A percentile compares a stretch with the other conserved stretches of the same genome.
Evolutionary conservation across 1,140 invertebrate genomes (phyloP).

Genomic region (Conus betulinus): DNA sequence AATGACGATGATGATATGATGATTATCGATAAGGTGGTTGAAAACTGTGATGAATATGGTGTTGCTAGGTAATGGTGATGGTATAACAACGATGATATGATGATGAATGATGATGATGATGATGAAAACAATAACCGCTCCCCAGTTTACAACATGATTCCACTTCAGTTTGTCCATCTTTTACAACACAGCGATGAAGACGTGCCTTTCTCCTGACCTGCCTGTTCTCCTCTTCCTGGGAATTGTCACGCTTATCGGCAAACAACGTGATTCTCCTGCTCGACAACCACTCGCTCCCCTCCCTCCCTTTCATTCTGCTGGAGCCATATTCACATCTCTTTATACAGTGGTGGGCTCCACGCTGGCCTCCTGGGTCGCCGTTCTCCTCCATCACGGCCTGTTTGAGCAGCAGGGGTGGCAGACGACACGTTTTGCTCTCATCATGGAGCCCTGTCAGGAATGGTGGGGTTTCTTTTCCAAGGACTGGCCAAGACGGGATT

Average conservation of each 20-base stretch:
- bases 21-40: too few relatives aligned
- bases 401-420: background rate
- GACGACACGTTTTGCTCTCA: background rate
- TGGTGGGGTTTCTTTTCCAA: too few relatives aligned
- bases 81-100: background rate
- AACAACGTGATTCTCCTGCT: background rate
- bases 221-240: background rate
- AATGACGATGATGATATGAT: too few relatives aligned
- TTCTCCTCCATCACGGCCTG: background rate
- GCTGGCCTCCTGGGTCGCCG: background rate
- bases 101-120: background rate
- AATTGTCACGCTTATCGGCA: background rate
- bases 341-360: background rate
- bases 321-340: background rate
- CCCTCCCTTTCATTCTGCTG: conserved; percentile 12
- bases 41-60: background rate
- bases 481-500: too few relatives aligned
- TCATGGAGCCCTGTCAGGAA: background rate
- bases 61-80: background rate
- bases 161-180: background rate
- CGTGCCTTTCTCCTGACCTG: background rate
- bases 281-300: background rate
- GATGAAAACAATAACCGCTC: background rate
- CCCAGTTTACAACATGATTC: too few relatives aligned
- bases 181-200: background rate